phyloP scores from a whole-genome alignment of 2,888 invertebrate genomes.

The Fissipunctia ypsillon region DNA sequence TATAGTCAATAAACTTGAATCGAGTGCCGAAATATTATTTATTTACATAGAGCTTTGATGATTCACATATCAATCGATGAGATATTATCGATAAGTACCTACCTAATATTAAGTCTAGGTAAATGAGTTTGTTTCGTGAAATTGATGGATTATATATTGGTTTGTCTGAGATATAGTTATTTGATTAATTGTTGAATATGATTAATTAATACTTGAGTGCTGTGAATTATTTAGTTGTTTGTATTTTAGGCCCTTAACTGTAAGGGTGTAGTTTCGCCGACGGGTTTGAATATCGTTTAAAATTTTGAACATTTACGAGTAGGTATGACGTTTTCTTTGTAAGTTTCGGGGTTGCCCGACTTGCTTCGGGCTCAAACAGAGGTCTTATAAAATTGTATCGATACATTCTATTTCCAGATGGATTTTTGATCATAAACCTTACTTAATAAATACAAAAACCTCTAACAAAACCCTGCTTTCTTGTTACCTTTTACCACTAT shows the following conservation, averaged over 20 bases:
- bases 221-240: constrained; percentile 26
- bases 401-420: not conserved
- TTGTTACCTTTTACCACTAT: not conserved
- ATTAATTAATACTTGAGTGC: constrained; percentile 25
- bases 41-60: constrained; percentile 49
- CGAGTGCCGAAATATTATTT: constrained; percentile 60
- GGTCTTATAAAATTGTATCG: too few species aligned
- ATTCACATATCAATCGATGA: constrained; percentile 36
- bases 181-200: constrained; percentile 36
- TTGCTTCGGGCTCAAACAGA: not conserved
- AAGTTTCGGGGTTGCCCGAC: not conserved
- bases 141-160: constrained; percentile 32
- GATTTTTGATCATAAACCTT: not conserved
- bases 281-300: not conserved
- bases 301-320: not conserved
- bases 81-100: constrained; percentile 17
- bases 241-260: not conserved
- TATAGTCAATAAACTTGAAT: constrained; percentile 57
- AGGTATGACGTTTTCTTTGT: not conserved
- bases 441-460: not conserved
- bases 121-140: constrained; percentile 16
- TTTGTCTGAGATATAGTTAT: constrained; percentile 11
- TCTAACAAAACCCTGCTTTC: not conserved
- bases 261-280: not conserved
- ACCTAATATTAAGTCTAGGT: constrained; percentile 16